Percentiles rank a stretch among this genome's conserved stretches.
These are phyloP conservation scores for Cephus nigrinus DNA, from an alignment of 2,888 invertebrate genomes.

Conservation along the genomic window DNA sequence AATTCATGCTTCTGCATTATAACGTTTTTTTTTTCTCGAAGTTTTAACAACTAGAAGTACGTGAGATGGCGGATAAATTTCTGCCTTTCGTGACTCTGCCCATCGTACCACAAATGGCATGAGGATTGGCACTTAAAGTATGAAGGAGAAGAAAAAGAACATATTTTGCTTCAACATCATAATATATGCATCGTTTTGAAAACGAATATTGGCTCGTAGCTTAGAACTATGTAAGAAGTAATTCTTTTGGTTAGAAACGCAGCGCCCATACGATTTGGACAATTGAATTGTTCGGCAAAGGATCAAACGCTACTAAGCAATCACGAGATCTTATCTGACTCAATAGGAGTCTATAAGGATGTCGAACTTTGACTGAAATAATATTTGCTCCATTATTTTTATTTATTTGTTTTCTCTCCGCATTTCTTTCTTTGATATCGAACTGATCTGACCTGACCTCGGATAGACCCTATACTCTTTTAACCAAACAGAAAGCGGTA, in stretches of 20 bases:
- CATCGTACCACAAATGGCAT: not conserved
- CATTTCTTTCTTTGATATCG: not conserved
- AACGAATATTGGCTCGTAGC: not conserved
- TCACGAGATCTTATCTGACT: not conserved
- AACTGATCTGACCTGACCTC: not conserved
- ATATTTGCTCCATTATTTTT: not conserved
- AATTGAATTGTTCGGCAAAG: not conserved
- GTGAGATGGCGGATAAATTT: not conserved
- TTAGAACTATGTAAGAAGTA: not conserved
- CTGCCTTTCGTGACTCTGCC: not conserved
- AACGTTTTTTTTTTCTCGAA: not conserved
- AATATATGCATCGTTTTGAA: not conserved
- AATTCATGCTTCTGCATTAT: not conserved
- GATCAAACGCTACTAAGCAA: not conserved
- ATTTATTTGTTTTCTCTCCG: not conserved
- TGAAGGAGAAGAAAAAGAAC: not conserved
- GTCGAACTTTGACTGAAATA: not conserved
- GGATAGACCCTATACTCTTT: not conserved
- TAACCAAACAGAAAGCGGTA: not conserved
- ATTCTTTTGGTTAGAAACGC: not conserved
- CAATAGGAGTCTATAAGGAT: not conserved
- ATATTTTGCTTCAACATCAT: not conserved
- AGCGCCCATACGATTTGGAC: not conserved
- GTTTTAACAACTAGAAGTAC: not conserved
- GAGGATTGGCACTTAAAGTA: not conserved